Conservation (phyloP, 1,140 invertebrate genomes). For the Halictus rubicundus region DNA sequence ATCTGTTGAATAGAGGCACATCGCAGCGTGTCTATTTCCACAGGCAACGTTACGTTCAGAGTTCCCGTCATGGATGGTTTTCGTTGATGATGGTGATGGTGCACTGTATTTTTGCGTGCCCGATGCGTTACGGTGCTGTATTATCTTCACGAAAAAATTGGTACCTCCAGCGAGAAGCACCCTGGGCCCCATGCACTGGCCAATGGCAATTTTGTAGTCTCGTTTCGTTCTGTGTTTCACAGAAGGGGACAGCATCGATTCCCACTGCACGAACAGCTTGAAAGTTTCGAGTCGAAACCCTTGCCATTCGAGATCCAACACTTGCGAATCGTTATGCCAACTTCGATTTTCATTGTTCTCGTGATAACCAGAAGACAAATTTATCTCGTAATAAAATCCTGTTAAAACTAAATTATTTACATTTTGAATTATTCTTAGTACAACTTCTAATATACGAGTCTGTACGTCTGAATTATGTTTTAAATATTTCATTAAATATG, state of each 20-base stretch:
- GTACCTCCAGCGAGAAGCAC: constrained; percentile 58
- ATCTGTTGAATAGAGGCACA: not conserved
- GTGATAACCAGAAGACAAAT: no score
- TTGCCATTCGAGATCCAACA: not conserved
- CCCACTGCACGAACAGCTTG: not conserved
- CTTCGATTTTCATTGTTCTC: not conserved
- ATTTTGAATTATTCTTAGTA: no score
- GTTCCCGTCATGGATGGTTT: constrained; percentile 31
- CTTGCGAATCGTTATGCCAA: no score
- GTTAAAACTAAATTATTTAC: no score
- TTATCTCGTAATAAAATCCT: no score
- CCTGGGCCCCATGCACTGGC: constrained; percentile 8
- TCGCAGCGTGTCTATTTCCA: constrained; percentile 35
- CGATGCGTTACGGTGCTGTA: constrained; percentile 63
- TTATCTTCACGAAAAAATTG: constrained; percentile 66
- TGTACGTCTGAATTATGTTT: no score
- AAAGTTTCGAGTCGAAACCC: no score
- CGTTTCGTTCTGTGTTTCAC: constrained; percentile 52
- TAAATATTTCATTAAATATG: no score
- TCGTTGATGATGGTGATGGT: constrained; percentile 45
- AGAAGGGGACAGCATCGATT: constrained; percentile 22
- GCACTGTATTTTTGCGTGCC: constrained; percentile 61
- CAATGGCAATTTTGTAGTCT: constrained; percentile 60
- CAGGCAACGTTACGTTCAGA: not conserved
- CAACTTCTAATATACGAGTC: no score